phyloP scores from a whole-genome alignment of 2,113 vertebrate genomes.

The Macrotus californicus region DNA sequence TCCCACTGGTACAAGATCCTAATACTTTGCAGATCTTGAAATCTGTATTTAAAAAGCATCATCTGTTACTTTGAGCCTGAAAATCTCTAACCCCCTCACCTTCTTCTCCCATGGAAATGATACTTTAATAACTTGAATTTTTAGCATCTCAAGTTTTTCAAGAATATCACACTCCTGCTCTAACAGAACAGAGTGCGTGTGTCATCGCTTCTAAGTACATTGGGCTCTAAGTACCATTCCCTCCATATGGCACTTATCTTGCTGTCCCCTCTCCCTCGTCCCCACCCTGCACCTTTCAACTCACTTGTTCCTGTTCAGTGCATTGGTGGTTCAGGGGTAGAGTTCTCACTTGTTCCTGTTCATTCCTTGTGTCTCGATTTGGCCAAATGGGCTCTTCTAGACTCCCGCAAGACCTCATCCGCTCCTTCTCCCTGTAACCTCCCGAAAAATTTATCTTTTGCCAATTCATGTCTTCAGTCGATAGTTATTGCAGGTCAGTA shows the following conservation, averaged over 20 bases:
- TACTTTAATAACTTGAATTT: constrained; percentile 25
- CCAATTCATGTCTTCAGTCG: neutral
- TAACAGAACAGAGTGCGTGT: neutral
- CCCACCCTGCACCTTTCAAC: neutral
- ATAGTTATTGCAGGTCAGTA: neutral
- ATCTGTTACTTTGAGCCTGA: constrained; percentile 20
- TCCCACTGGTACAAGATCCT: neutral
- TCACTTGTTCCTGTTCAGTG: neutral
- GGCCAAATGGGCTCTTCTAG: neutral
- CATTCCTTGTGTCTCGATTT: neutral
- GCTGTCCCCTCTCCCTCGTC: neutral
- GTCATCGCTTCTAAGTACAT: neutral
- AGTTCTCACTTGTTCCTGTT: neutral
- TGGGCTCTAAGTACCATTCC: neutral
- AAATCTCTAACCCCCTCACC: constrained; percentile 20
- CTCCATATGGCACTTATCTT: neutral
- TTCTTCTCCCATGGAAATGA: constrained; percentile 28
- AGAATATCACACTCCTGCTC: neutral
- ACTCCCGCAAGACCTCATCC: neutral
- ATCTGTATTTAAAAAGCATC: neutral
- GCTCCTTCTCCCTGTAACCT: neutral
- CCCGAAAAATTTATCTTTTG: neutral
- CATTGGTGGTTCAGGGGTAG: no score
- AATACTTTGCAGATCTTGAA: constrained; percentile 34
- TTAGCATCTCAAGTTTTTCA: neutral